Evolutionary conservation across 2,888 invertebrate species (phyloP).

Genomic region (Phaedon cochleariae): DNA sequence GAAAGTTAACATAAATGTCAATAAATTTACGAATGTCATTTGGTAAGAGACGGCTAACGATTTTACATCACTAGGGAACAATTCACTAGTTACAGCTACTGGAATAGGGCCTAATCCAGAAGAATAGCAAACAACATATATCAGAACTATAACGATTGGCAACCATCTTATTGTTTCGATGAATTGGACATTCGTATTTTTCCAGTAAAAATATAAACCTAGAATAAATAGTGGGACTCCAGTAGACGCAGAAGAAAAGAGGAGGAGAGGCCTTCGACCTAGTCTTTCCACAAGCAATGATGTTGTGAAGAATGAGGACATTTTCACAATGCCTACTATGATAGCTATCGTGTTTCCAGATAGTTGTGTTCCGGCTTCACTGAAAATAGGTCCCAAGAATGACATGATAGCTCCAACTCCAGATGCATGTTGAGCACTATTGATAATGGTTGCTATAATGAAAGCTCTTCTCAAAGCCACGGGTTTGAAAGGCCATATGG

Average conservation of each 20-base stretch:
- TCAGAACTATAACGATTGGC: slow-evolving; percentile 73
- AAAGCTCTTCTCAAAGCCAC: slow-evolving; percentile 63
- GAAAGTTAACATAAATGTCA: slow-evolving; percentile 34
- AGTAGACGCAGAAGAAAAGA: slow-evolving; percentile 49
- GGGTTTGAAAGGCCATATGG: slow-evolving; percentile 15
- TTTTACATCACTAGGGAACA: slow-evolving; percentile 80
- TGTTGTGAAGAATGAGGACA: slow-evolving; percentile 71
- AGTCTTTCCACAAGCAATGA: slow-evolving; percentile 77
- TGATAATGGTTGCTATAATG: slow-evolving; percentile 74
- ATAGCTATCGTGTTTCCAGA: slow-evolving; percentile 73
- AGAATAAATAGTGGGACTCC: slow-evolving; percentile 65
- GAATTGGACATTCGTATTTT: slow-evolving; percentile 49
- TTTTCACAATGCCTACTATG: slow-evolving; percentile 80
- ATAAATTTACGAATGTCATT: slow-evolving; percentile 24
- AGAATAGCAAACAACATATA: slow-evolving; percentile 79
- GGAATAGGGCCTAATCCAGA: slow-evolving; percentile 76
- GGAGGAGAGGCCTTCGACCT: slow-evolving; percentile 74
- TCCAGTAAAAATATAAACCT: slow-evolving; percentile 70
- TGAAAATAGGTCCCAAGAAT: slow-evolving; percentile 75
- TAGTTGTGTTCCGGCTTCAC: slow-evolving; percentile 70
- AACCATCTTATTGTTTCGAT: slow-evolving; percentile 68
- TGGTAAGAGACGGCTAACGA: slow-evolving; percentile 64
- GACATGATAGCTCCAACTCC: slow-evolving; percentile 82
- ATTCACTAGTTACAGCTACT: slow-evolving; percentile 83
- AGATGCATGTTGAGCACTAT: slow-evolving; percentile 83